Evolutionary conservation across 2,888 invertebrate genomes (phyloP), one percentile per base, ranked within the genome.

Genomic region (Polydrusus tereticollis): DNA sequence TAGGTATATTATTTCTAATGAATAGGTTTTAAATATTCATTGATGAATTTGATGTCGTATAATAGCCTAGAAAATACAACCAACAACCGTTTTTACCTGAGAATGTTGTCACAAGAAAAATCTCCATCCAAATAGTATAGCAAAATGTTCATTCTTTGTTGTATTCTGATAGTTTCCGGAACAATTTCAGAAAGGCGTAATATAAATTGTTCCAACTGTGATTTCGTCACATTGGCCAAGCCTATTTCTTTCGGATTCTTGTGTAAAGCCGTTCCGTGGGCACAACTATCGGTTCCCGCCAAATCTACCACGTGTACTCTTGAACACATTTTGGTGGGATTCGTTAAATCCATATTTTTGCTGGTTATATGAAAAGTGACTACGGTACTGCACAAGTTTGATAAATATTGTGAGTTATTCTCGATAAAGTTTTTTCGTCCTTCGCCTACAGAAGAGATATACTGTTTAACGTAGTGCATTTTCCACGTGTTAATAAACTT

Each of bases 271-370:
- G 78, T 77, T 1, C 74, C 33, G 65, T 83, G 84, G 23, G 85
- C 84, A 1, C 78, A 74, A 26, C 80, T 83, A 47, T 86, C 86
- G 7, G 79, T 82, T 12, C 87, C 87, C 33, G 85, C 86, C 79
- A 86, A 80, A 78, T 87, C 87, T 16, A 87, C 82, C 21, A 87
- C 73, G 74, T 87, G 86, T 52, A 78, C 78, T 60, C 74, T 76
- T 10, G 77, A 76, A n/a, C 43, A 59, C 3, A 66, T 72, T 59
- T 75, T 75, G 6, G 57, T 33, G 21, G 77, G 77, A 41, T 73
- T 74, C 16, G 79, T 80, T 29, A 79, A 77, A 67, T 80, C 78
- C 38, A 77, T 70, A 47, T 82, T 78, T 76, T 76, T 80, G 4
- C 74, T 77, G 5, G 77, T 78, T 26, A 86, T 78, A 52, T 83